Evolutionary conservation across 2,113 vertebrate genomes (phyloP).

Genomic region (Rhinogobius similis): DNA sequence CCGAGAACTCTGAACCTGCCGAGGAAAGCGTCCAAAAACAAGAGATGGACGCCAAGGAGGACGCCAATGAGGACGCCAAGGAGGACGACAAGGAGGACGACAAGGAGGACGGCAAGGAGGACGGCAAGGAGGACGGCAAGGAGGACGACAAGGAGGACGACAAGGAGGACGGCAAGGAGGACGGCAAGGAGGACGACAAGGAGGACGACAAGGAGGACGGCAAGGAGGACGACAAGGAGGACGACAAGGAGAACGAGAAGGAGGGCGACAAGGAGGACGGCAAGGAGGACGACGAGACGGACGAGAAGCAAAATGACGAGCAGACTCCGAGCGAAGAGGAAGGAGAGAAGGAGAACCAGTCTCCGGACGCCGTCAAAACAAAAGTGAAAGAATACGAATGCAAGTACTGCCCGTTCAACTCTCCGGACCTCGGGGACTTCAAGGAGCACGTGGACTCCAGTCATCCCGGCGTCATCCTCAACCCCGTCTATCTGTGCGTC

Average conservation of each 20-base stretch:
- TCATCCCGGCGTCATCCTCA: conserved; percentile 94
- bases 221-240: no score
- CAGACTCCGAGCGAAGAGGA: conserved; percentile 24
- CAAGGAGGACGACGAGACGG: not conserved
- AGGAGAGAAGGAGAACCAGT: conserved; percentile 32
- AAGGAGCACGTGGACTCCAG: conserved; percentile 90
- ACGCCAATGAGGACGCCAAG: not conserved
- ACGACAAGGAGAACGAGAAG: no score
- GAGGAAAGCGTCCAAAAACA: conserved; percentile 7
- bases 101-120: no score
- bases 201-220: conserved; percentile 10
- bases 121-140: no score
- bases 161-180: not conserved
- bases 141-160: no score
- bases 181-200: not conserved
- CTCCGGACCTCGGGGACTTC: conserved; percentile 87
- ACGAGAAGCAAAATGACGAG: conserved; percentile 19
- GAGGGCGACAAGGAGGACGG: no score
- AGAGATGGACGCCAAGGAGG: not conserved
- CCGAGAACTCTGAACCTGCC: conserved; percentile 29
- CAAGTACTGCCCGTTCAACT: conserved; percentile 92
- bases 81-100: no score
- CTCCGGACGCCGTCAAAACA: conserved; percentile 71
- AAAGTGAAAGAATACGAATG: conserved; percentile 88
- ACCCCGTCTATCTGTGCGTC: conserved; percentile 90